Evolutionary conservation across 2,888 invertebrate genomes (phyloP).

Genomic region (Ophioninae sp.): DNA sequence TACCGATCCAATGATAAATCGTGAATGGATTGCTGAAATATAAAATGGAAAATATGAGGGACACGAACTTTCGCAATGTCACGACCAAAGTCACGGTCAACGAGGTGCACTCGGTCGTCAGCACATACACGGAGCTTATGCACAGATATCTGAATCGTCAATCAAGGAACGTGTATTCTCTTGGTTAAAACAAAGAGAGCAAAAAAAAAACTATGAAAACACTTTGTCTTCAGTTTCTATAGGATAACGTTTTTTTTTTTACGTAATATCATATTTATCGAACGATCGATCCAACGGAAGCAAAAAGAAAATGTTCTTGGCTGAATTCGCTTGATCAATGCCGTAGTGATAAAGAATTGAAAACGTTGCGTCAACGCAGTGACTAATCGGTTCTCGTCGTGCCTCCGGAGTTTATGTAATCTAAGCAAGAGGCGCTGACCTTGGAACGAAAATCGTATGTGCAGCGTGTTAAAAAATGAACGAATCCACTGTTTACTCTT

Average conservation of each 20-base stretch:
- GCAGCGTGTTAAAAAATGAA: neutral
- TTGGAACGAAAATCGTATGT: constrained; percentile 1
- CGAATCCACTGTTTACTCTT: neutral
- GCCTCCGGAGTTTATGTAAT: constrained; percentile 15
- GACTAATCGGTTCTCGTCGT: neutral
- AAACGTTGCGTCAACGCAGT: constrained; percentile 4
- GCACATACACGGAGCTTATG: constrained; percentile 95
- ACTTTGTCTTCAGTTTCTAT: neutral
- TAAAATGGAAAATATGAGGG: constrained; percentile 95
- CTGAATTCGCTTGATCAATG: constrained; percentile 3
- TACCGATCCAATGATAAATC: constrained; percentile 94
- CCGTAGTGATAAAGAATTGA: neutral
- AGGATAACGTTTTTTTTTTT: neutral
- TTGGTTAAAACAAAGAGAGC: neutral
- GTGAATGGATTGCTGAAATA: constrained; percentile 98
- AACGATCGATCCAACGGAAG: neutral
- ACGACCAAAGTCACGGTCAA: constrained; percentile 97
- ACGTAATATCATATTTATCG: neutral
- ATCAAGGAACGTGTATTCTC: constrained; percentile 66
- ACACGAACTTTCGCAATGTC: constrained; percentile 96
- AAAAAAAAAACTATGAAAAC: neutral
- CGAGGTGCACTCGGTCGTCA: constrained; percentile 97
- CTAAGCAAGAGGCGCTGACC: neutral
- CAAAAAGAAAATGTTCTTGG: neutral
- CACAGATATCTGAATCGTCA: constrained; percentile 86